A percentile compares a stretch with the other conserved stretches of the same genome.
phyloP scores from a whole-genome alignment of 2,797 vertebrate genomes.

The Anolis apletophallus region DNA sequence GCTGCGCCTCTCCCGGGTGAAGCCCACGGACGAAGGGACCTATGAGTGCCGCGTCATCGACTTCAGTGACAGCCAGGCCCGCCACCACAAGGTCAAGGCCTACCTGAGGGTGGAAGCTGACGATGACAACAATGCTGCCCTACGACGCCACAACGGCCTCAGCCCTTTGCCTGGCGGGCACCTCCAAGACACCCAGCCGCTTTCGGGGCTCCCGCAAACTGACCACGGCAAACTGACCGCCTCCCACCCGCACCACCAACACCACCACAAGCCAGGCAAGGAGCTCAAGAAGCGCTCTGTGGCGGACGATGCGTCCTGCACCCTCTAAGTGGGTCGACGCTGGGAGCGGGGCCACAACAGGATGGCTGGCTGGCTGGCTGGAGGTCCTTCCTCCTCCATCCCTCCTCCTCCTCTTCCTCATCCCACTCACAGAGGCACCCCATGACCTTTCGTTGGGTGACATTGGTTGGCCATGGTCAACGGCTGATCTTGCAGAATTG shows the following conservation, averaged over 20 bases:
- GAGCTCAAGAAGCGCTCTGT: slow-evolving; percentile 84
- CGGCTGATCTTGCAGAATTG: too few relatives aligned
- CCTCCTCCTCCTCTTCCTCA: neutral
- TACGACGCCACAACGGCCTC: too few relatives aligned
- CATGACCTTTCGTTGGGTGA: too few relatives aligned
- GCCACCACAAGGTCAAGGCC: slow-evolving; percentile 90
- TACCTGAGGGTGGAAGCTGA: slow-evolving; percentile 88
- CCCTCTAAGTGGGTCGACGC: slow-evolving; percentile 75
- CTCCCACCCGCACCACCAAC: slow-evolving; percentile 74
- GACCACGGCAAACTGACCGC: slow-evolving; percentile 51
- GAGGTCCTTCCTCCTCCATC: neutral
- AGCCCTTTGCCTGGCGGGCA: slow-evolving; percentile 26
- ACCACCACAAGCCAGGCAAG: slow-evolving; percentile 81
- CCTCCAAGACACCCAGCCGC: slow-evolving; percentile 66
- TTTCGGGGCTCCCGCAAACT: slow-evolving; percentile 63
- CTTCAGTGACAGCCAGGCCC: slow-evolving; percentile 86
- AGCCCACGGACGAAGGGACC: slow-evolving; percentile 90
- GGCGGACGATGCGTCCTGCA: slow-evolving; percentile 82
- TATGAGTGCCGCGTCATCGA: slow-evolving; percentile 96
- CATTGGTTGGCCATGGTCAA: too few relatives aligned
- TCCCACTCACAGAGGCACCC: neutral
- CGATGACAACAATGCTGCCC: slow-evolving; percentile 55
- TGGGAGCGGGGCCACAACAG: neutral
- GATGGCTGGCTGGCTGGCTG: neutral
- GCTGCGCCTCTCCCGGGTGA: slow-evolving; percentile 92